Base-by-base conservation (phyloP, 2,113 vertebrate species). In the Serinus canaria region DNA sequence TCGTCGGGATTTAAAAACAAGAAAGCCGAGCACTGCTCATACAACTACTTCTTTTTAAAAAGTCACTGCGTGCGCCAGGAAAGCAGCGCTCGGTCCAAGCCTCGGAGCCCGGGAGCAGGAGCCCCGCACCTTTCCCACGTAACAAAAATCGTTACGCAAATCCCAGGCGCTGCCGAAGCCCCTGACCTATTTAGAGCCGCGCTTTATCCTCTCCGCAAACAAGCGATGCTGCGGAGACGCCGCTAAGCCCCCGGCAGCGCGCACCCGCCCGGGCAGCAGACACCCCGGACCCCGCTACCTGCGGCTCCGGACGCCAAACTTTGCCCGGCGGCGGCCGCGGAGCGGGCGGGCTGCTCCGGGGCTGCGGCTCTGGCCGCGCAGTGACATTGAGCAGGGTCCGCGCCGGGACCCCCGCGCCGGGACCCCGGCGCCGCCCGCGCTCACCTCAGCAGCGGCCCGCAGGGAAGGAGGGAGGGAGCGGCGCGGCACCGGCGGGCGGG, bases 121-220 rank as follows among this genome's bases (percentile, higher is more conserved):
- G n/a, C 70, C 55, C 89, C 72, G 39, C 22, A 67, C 89, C 84
- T 75, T 67, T 43, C 83, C 55, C 39, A 49, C 72, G 62, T 27
- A 67, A 55, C 56, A 11, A 37, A 69, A 92, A 56, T 19, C 22
- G 33, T 56, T 92, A 63, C 39, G 81, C 83, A 56, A 41, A 72
- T 17, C 82, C 35, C 55, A 12, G 2, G 55, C 86, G 33, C 81
- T 37, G 88, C 82, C 28, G 77, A 77, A 87, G 75, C 59, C 94
- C 84, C 89, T 91, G 95, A 96, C 95, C 92, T 96, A 82, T 46
- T 87, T 89, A 93, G 33, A 41, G 68, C 12, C 13, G 79, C 58
- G 62, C 47, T 78, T 77, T 10, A 37, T 25, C 60, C 27, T 25
- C 16, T 7, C 82, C 16, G 49, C 28, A 8, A 55, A 13, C 24